A percentile compares a stretch with the other conserved stretches of the same genome.
These are phyloP conservation scores for Poeciliopsis infans DNA, from an alignment of 2,797 vertebrate genomes.

Conservation along the genomic window DNA sequence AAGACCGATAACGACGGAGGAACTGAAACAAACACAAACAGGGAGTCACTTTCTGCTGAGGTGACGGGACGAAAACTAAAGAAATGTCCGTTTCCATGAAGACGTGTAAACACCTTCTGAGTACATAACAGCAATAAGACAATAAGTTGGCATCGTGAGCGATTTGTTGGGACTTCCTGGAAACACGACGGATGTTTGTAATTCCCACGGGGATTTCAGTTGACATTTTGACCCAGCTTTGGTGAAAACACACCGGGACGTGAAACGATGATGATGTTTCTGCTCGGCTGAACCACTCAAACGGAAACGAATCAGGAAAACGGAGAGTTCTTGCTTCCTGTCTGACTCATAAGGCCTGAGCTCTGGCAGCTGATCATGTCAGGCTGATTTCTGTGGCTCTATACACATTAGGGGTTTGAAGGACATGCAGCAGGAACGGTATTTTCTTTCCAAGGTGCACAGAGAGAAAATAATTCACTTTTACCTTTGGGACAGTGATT, in stretches of 20 bases:
- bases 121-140: not conserved
- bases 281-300: conserved; percentile 26
- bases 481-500: not conserved
- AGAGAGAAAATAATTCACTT: not conserved
- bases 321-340: not conserved
- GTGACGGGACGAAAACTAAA: conserved; percentile 7
- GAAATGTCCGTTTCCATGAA: conserved; percentile 4
- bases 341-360: conserved; percentile 3
- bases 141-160: conserved; percentile 40
- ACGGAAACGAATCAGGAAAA: conserved; percentile 22
- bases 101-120: conserved; percentile 14
- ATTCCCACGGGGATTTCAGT: conserved; percentile 46
- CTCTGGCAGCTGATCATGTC: conserved; percentile 14
- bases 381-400: conserved; percentile 18
- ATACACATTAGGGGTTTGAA: not conserved
- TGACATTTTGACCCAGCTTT: conserved; percentile 58
- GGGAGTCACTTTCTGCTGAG: conserved; percentile 5
- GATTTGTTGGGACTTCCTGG: conserved; percentile 29
- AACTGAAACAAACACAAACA: conserved; percentile 77
- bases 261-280: conserved; percentile 42
- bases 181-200: conserved; percentile 43
- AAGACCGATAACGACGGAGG: conserved; percentile 88
- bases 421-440: not conserved
- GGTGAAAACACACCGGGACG: conserved; percentile 35
- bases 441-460: not conserved